Conservation (phyloP, 2,888 invertebrate species). For the Dione juno region DNA sequence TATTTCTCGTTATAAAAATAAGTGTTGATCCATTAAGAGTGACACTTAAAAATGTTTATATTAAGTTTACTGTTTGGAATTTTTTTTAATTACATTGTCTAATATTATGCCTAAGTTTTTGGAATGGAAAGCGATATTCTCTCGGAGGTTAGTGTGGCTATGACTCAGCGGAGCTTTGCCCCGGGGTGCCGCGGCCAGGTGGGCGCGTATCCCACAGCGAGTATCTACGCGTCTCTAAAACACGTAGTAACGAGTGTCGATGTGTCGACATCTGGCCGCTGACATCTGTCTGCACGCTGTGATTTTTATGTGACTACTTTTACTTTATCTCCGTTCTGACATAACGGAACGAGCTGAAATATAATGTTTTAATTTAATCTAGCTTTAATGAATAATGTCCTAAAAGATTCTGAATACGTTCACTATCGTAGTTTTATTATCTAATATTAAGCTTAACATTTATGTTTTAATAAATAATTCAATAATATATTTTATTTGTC, state of each 20-base stretch:
- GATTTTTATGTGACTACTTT: conserved; percentile 67
- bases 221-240: conserved; percentile 33
- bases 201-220: conserved; percentile 62
- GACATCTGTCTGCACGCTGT: conserved; percentile 68
- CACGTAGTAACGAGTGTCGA: conserved; percentile 32
- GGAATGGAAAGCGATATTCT: conserved; percentile 22
- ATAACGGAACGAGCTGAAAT: conserved; percentile 62
- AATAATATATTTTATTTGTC: conserved; percentile 64
- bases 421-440: conserved; percentile 57
- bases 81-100: neutral
- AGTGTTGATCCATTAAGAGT: conserved; percentile 27
- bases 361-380: conserved; percentile 67
- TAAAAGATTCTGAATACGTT: conserved; percentile 63
- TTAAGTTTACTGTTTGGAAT: neutral
- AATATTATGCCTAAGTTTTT: neutral
- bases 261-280: conserved; percentile 35
- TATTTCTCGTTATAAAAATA: conserved; percentile 21
- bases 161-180: conserved; percentile 51
- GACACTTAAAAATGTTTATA: conserved; percentile 22
- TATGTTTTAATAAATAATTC: conserved; percentile 68
- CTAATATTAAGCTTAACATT: conserved; percentile 57
- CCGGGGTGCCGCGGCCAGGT: conserved; percentile 64
- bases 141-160: conserved; percentile 49
- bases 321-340: conserved; percentile 57
- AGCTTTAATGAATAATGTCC: conserved; percentile 51